phyloP scores from a whole-genome alignment of 2,888 invertebrate genomes.

The Beris chalybata region DNA sequence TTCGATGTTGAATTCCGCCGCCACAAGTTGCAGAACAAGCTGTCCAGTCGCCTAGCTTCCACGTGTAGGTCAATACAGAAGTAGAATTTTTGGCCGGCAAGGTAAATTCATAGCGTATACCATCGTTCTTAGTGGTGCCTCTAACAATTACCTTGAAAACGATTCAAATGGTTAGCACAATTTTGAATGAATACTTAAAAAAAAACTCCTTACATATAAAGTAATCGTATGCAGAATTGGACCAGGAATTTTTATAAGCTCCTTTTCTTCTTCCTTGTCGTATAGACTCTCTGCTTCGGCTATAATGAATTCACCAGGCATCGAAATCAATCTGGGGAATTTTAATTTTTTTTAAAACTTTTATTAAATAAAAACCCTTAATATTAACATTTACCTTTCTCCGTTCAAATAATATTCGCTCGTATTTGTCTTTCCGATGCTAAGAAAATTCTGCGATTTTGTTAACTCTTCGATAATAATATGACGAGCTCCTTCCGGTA shows the following conservation, averaged over 20 bases:
- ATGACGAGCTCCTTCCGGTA: constrained; percentile 79
- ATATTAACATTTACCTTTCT: constrained; percentile 61
- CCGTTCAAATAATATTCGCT: constrained; percentile 79
- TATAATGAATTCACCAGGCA: constrained; percentile 80
- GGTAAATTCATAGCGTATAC: constrained; percentile 81
- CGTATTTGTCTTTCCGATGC: constrained; percentile 71
- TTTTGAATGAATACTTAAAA: background rate
- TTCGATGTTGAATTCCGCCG: constrained; percentile 67
- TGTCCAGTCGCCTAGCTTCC: constrained; percentile 81
- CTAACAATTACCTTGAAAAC: constrained; percentile 69
- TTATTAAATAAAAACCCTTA: no score
- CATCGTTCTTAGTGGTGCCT: constrained; percentile 74
- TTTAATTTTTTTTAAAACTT: background rate
- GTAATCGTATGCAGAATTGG: constrained; percentile 79
- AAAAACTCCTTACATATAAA: constrained; percentile 68
- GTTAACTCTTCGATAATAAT: constrained; percentile 76
- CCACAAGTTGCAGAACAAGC: constrained; percentile 78
- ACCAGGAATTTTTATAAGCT: constrained; percentile 78
- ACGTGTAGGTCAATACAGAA: constrained; percentile 66
- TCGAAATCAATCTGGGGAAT: constrained; percentile 63
- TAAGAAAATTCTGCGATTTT: constrained; percentile 76
- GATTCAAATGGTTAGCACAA: constrained; percentile 12
- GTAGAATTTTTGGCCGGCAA: constrained; percentile 59
- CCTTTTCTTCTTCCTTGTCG: constrained; percentile 75
- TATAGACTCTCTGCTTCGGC: constrained; percentile 80